These are phyloP conservation scores for Cavia aperea DNA, from an alignment of 2,113 vertebrate species.

Conservation along the genomic window DNA sequence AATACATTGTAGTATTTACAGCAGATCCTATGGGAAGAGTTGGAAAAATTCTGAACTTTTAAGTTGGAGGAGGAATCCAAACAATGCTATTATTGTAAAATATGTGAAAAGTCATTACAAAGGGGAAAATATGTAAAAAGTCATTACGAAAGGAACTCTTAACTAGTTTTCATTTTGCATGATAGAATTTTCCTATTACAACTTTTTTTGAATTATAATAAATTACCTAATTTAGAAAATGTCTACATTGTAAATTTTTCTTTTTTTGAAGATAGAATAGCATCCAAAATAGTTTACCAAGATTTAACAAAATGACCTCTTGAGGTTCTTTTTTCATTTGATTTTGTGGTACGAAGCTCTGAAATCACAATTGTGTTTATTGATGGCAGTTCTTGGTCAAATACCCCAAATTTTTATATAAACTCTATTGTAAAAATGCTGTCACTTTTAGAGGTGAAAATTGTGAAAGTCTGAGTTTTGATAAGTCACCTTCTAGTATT, in stretches of 20 bases:
- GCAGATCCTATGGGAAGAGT: neutral
- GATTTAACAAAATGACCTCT: neutral
- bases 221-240: neutral
- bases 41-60: slow-evolving; percentile 14
- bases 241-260: neutral
- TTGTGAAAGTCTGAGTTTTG: neutral
- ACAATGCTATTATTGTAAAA: slow-evolving; percentile 14
- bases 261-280: slow-evolving; percentile 5
- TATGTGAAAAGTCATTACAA: neutral
- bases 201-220: neutral
- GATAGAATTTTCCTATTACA: neutral
- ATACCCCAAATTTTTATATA: neutral
- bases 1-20: neutral
- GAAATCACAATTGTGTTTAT: neutral
- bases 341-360: slow-evolving; percentile 27
- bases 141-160: neutral
- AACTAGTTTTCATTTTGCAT: neutral
- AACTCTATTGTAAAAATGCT: slow-evolving; percentile 17
- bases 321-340: neutral
- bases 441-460: neutral
- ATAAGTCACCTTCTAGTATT: neutral
- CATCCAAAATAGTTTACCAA: neutral
- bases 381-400: neutral
- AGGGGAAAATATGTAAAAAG: neutral
- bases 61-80: neutral